Evolutionary conservation across 2,113 vertebrate species (phyloP).

Genomic region (Corythoichthys haematopterus): DNA sequence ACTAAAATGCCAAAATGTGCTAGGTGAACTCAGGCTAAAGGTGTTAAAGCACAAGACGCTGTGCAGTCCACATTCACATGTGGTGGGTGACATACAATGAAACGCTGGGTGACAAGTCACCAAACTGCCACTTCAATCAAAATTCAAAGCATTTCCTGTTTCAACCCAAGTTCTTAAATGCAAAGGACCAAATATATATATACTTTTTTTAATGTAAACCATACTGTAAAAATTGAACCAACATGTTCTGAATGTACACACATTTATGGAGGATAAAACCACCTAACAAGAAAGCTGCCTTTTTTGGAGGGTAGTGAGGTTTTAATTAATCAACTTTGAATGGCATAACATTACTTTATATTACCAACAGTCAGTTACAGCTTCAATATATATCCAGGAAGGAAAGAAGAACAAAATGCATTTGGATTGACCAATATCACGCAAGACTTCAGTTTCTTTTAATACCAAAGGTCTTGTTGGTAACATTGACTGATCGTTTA

Average conservation of each 20-base stretch:
- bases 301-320: not conserved
- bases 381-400: not conserved
- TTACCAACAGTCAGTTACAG: not conserved
- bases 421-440: not conserved
- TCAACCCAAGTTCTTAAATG: not conserved
- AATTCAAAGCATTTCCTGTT: not conserved
- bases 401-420: not conserved
- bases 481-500: not conserved
- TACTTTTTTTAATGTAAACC: not conserved
- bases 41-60: not conserved
- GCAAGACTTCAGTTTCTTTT: not conserved
- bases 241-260: not conserved
- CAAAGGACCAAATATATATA: no score
- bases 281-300: not conserved
- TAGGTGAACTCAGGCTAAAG: not conserved
- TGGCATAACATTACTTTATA: not conserved
- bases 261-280: not conserved
- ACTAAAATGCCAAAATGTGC: constrained; percentile 15
- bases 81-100: not conserved
- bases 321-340: not conserved
- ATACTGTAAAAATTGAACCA: not conserved
- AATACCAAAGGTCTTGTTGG: not conserved
- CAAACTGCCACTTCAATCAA: not conserved
- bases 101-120: not conserved
- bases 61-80: not conserved